phyloP scores from a whole-genome alignment of 2,888 invertebrate species.

The Chymomyza fuscimana region DNA sequence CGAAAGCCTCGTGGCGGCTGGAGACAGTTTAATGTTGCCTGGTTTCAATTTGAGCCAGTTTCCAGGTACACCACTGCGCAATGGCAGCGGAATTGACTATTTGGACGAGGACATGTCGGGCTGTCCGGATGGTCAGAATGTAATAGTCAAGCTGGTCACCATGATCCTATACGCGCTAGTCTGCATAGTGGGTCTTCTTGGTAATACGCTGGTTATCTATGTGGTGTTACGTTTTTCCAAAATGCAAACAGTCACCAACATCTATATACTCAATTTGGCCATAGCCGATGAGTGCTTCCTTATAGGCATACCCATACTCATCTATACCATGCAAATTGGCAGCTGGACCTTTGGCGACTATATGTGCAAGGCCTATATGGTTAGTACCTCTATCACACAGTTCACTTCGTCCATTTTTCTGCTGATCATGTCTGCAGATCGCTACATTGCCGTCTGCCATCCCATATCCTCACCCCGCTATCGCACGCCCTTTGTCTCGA shows the following conservation, averaged over 20 bases:
- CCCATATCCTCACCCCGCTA: constrained; percentile 92
- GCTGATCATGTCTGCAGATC: constrained; percentile 95
- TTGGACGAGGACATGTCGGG: constrained; percentile 40
- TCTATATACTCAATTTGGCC: constrained; percentile 95
- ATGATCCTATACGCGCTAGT: constrained; percentile 91
- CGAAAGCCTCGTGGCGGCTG: constrained; percentile 33
- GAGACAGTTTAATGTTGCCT: constrained; percentile 14
- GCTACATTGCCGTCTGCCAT: constrained; percentile 96
- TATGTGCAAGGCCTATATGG: constrained; percentile 95
- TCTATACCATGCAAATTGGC: constrained; percentile 87
- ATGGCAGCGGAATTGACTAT: constrained; percentile 42
- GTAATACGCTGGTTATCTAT: constrained; percentile 94
- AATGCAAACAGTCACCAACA: constrained; percentile 97
- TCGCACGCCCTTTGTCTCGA: constrained; percentile 92
- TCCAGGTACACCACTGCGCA: constrained; percentile 26
- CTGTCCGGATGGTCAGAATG: constrained; percentile 82
- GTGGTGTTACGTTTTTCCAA: constrained; percentile 94
- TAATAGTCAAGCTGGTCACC: constrained; percentile 82
- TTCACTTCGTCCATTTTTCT: constrained; percentile 95
- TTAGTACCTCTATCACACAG: constrained; percentile 94
- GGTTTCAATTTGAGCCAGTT: constrained; percentile 47
- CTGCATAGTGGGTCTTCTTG: constrained; percentile 91
- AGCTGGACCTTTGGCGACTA: constrained; percentile 93
- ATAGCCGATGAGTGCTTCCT: constrained; percentile 95
- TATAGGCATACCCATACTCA: constrained; percentile 93